These are phyloP conservation scores for Myopa tessellatipennis DNA, from an alignment of 2,888 invertebrate species.

Conservation along the genomic window DNA sequence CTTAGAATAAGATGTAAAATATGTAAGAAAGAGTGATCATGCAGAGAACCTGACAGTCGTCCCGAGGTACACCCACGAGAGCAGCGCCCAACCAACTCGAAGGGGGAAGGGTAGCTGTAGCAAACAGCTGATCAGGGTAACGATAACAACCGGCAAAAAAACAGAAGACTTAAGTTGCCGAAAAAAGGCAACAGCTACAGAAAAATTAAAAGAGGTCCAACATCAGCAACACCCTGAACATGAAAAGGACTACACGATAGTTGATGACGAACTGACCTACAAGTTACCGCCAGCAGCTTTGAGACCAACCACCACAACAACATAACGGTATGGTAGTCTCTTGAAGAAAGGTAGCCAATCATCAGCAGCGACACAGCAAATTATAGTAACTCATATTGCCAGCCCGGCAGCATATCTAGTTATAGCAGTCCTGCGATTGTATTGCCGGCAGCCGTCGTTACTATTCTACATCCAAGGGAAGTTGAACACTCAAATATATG, in stretches of 20 bases:
- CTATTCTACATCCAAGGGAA: slow-evolving; percentile 59
- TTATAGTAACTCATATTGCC: slow-evolving; percentile 49
- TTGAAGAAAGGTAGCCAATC: slow-evolving; percentile 48
- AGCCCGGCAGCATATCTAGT: slow-evolving; percentile 73
- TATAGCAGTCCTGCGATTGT: slow-evolving; percentile 73
- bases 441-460: slow-evolving; percentile 56
- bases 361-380: slow-evolving; percentile 50
- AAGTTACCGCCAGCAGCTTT: slow-evolving; percentile 47
- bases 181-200: slow-evolving; percentile 60
- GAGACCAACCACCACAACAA: slow-evolving; percentile 37
- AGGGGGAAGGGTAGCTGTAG: too few relatives aligned
- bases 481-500: slow-evolving; percentile 61
- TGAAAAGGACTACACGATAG: slow-evolving; percentile 50
- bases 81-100: too few relatives aligned
- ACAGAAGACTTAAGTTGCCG: slow-evolving; percentile 61
- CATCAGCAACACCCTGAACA: slow-evolving; percentile 46
- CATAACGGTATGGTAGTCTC: slow-evolving; percentile 43
- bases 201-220: slow-evolving; percentile 48
- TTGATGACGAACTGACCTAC: slow-evolving; percentile 51
- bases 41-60: too few relatives aligned
- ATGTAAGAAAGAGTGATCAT: too few relatives aligned
- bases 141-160: slow-evolving; percentile 57
- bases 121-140: too few relatives aligned
- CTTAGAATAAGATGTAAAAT: too few relatives aligned
- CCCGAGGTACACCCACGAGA: too few relatives aligned